Conservation (phyloP, 2,888 invertebrate genomes). For the Myopa testacea region DNA sequence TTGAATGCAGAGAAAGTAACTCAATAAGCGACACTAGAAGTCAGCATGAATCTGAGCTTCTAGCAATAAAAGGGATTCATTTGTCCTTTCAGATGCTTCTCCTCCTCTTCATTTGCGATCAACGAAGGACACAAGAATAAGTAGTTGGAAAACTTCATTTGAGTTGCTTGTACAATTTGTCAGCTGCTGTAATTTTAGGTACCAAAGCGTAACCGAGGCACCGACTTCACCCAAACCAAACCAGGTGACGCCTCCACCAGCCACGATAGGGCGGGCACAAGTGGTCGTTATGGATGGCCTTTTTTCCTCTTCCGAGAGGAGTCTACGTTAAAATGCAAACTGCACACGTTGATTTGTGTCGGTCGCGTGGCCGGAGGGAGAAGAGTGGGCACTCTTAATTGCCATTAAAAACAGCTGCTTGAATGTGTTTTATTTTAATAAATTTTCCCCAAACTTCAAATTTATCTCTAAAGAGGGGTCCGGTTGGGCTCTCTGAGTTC, state of each 20-base stretch:
- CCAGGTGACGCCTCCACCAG: not conserved
- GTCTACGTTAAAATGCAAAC: conserved; percentile 10
- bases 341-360: not conserved
- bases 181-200: not conserved
- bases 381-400: not conserved
- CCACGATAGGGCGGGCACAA: conserved; percentile 1
- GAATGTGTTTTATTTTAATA: conserved; percentile 11
- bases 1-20: too few species aligned
- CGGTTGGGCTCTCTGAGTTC: not conserved
- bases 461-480: conserved; percentile 8
- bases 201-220: conserved; percentile 3
- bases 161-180: conserved; percentile 14
- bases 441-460: not conserved
- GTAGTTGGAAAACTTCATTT: conserved; percentile 21
- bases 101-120: too few species aligned
- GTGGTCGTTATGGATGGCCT: conserved; percentile 3
- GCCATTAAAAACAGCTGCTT: conserved; percentile 30
- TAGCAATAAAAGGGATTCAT: too few species aligned
- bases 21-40: too few species aligned
- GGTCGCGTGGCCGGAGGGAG: not conserved
- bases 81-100: too few species aligned
- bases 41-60: too few species aligned
- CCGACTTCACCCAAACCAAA: not conserved
- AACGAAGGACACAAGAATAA: too few species aligned
- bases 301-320: not conserved